phyloP scores from a whole-genome alignment of 2,888 invertebrate species.

The Pseudanteris insignis region DNA sequence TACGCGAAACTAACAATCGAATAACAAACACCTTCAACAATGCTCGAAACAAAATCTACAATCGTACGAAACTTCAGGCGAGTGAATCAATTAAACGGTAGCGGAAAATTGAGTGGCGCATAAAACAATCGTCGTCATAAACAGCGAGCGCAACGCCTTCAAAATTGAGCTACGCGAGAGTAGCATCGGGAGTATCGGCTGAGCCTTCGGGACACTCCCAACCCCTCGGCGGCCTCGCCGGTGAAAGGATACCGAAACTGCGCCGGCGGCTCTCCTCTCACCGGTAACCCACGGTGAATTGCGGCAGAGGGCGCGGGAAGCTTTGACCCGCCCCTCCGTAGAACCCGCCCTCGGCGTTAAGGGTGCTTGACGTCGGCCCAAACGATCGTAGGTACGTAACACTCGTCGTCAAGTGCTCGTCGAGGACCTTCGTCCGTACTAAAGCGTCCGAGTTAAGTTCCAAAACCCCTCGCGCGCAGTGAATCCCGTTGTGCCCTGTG shows the following conservation, averaged over 20 bases:
- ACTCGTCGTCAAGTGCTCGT: constrained; percentile 66
- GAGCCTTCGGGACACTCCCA: constrained; percentile 4
- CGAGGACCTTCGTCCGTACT: constrained; percentile 65
- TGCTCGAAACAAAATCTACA: too few relatives aligned
- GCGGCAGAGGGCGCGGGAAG: constrained; percentile 31
- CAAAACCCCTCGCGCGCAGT: constrained; percentile 2
- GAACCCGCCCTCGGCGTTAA: constrained; percentile 59
- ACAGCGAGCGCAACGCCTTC: too few relatives aligned
- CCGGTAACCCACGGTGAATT: constrained; percentile 34
- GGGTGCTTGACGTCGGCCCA: constrained; percentile 59
- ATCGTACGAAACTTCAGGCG: too few relatives aligned
- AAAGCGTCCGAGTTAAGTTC: too few relatives aligned
- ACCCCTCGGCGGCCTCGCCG: background rate
- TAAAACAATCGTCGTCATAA: too few relatives aligned
- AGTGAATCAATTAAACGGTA: too few relatives aligned
- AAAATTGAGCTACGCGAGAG: background rate
- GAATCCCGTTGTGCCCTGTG: constrained; percentile 11
- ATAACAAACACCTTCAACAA: too few relatives aligned
- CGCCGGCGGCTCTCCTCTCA: constrained; percentile 1
- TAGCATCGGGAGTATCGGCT: constrained; percentile 7
- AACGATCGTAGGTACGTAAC: constrained; percentile 60
- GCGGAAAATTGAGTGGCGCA: too few relatives aligned
- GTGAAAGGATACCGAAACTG: constrained; percentile 6
- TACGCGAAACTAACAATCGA: too few relatives aligned
- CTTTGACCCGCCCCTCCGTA: constrained; percentile 53